Conservation (phyloP, 2,888 invertebrate species). For the Sipha maydis region DNA sequence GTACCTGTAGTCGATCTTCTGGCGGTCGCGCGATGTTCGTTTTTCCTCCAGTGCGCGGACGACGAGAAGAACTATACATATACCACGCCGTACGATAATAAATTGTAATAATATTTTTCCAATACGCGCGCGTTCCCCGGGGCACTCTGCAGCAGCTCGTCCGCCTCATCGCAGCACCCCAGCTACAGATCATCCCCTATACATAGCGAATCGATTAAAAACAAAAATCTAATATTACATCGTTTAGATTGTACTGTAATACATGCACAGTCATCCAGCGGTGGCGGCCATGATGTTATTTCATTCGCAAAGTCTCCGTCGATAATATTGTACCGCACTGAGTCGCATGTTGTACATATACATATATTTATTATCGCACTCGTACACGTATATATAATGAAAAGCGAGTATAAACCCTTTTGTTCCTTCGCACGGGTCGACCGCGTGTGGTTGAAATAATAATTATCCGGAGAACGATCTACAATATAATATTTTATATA, state of each 20-base stretch:
- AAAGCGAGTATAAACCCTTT: not conserved
- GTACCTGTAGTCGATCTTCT: too few relatives aligned
- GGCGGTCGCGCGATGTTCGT: not conserved
- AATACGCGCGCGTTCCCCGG: not conserved
- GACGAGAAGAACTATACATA: too few relatives aligned
- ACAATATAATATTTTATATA: not conserved
- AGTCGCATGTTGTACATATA: not conserved
- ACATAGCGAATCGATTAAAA: constrained; percentile 4
- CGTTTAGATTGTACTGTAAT: constrained; percentile 20
- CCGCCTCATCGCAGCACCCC: not conserved
- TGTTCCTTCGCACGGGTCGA: not conserved
- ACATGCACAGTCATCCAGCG: constrained; percentile 20
- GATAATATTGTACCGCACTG: not conserved
- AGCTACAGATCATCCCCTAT: not conserved
- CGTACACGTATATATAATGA: not conserved
- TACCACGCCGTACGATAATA: not conserved
- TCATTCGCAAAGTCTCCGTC: not conserved
- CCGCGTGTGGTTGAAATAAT: constrained; percentile 8
- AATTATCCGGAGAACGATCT: constrained; percentile 7
- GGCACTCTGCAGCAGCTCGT: not conserved
- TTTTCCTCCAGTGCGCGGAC: not conserved
- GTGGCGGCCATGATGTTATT: constrained; percentile 2
- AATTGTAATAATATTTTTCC: too few relatives aligned
- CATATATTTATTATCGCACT: not conserved
- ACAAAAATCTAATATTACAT: not conserved